Base-by-base conservation (phyloP, 2,113 vertebrate species). In the Zosterops hypoxanthus region DNA sequence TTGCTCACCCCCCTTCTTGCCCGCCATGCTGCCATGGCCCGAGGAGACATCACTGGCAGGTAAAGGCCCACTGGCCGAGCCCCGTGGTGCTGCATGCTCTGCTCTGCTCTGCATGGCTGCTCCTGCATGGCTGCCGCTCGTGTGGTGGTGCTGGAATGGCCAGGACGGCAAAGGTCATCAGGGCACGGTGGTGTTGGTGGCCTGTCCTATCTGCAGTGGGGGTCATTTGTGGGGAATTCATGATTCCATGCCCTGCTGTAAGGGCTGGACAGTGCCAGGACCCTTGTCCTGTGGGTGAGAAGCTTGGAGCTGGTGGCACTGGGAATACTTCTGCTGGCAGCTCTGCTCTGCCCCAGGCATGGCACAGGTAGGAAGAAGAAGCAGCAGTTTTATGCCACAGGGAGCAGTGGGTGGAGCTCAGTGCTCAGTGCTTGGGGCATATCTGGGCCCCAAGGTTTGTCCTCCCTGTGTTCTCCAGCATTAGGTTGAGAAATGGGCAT, bases 21-120 rank as follows among this genome's bases (percentile, higher is more conserved):
- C 88, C 0, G 50, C 76, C 97, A 97, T 79, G 97, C 96, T 96
- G 87, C 94, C 94, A 28, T 8, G 90, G 72, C 93, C 92, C 0
- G 96, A 97, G 89, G 95, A 95, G 50, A 95, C 93, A 2, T 76
- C 94, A 8, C 71, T 91, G 75, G 82, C 94, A 97, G 97, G 97
- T 97, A 97, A 97, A 73, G 68, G 73, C 44, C 34, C 33, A 0
- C 41, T 5, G 18, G 56, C 49, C 5, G 0, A 78, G 84, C 49
- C 82, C 39, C 3, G 23, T 5, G 12, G 70, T 78, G 84, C 77
- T 95, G 94, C 91, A 94, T 95, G 95, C 59, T 91, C 56, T 3
- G 95, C 57, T 88, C 53, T 3, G 42, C 91, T 81, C 79, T 96
- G 95, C 94, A 95, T 96, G 94, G 92, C 94, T 89, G 29, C 11